These are phyloP conservation scores for Sesamia inferens DNA, from an alignment of 2,888 invertebrate genomes.

Conservation along the genomic window DNA sequence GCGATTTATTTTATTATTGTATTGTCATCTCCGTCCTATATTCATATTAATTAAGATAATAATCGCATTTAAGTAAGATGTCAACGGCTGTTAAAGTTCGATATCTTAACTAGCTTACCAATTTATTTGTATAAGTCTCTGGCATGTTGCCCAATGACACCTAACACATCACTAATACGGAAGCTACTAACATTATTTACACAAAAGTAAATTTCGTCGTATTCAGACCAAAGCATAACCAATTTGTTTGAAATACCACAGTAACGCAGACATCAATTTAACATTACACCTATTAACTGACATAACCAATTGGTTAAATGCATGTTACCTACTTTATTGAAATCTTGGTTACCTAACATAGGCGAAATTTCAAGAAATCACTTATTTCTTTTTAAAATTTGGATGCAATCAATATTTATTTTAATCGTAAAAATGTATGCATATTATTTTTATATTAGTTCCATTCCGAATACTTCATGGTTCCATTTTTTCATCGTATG, in stretches of 20 bases:
- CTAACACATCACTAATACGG: not conserved
- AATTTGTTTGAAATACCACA: constrained; percentile 35
- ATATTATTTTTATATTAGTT: constrained; percentile 6
- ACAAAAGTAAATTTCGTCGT: constrained; percentile 21
- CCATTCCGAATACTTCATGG: constrained; percentile 23
- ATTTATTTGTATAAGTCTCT: not conserved
- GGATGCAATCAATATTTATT: constrained; percentile 43
- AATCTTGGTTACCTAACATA: constrained; percentile 55
- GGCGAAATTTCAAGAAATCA: constrained; percentile 50
- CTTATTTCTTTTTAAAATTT: constrained; percentile 48
- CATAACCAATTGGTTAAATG: constrained; percentile 55
- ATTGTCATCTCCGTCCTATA: too few relatives aligned
- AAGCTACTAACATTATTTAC: constrained; percentile 11
- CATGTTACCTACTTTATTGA: constrained; percentile 39
- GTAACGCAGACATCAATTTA: constrained; percentile 47
- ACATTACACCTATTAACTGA: constrained; percentile 45
- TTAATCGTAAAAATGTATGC: constrained; percentile 28
- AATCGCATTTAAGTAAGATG: not conserved
- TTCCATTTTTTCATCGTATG: constrained; percentile 8
- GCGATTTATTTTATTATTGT: too few relatives aligned
- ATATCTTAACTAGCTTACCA: not conserved
- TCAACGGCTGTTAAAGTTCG: not conserved
- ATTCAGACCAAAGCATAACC: constrained; percentile 19
- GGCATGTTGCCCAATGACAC: not conserved
- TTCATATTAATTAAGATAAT: not conserved